Evolutionary conservation across 2,113 vertebrate genomes (phyloP), one percentile per base, ranked within the genome.

Genomic region (Xiphias gladius): DNA sequence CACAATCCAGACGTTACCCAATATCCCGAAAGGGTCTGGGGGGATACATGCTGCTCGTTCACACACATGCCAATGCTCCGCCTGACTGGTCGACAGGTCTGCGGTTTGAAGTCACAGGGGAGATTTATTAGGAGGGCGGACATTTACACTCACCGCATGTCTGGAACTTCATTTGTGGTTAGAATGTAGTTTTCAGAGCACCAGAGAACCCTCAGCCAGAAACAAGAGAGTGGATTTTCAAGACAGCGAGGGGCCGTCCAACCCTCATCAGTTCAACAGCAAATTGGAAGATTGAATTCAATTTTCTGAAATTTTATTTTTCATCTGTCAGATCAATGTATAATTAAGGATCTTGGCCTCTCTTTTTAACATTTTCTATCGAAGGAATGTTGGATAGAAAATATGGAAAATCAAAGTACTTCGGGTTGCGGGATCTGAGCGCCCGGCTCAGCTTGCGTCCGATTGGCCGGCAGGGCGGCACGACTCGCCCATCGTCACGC

Each of bases 1-100:
- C 79, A 76, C 75, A 87, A 72, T 90, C 91, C 91, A 95, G 94
- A 95, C 93, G 82, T 94, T 91, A 95, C 90, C 68, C 85, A 94
- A 93, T 79, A 87, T 76, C 86, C 90, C 66, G 78, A 68, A n/a
- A 76, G 84, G 37, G 72, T 86, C 83, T 73, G 26, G 50, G 43
- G 85, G 87, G 82, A 80, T 39, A n/a, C 41, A 46, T 12, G 77
- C 41, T 55, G 76, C 85, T 88, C 71, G 52, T 73, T 79, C 83
- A 73, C 85, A 83, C 86, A 82, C 63, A 32, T 43, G 73, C 50
- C 64, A 41, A 46, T 70, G 52, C 73, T n/a, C 48, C 0, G 58
- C 69, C 63, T 41, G 72, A 26, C 46, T 37, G 50, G 50, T n/a
- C 16, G 1, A 46, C 79, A 73, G 75, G 46, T 77, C 70, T 89